phyloP scores from a whole-genome alignment of 2,888 invertebrate genomes.

The Leucoptera coffeella region DNA sequence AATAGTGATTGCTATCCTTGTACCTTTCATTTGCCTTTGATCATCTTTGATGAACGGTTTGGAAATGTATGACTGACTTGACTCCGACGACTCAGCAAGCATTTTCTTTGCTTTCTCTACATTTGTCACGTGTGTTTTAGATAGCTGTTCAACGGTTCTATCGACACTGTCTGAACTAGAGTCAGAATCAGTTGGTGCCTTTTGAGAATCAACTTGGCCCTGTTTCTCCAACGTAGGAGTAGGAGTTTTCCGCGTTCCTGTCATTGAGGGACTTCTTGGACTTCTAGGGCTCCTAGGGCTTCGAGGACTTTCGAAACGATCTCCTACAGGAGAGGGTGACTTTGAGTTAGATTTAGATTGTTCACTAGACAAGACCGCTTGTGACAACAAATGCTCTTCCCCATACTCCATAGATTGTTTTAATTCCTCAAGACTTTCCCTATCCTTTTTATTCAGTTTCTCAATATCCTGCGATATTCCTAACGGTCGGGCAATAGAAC shows the following conservation, averaged over 20 bases:
- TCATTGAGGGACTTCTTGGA: no score
- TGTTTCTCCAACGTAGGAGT: conserved; percentile 60
- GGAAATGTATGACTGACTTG: conserved; percentile 51
- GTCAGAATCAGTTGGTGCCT: conserved; percentile 55
- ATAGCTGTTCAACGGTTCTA: conserved; percentile 38
- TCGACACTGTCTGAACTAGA: conserved; percentile 51
- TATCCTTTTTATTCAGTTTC: conserved; percentile 58
- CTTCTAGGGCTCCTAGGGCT: no score
- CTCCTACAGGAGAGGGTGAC: conserved; percentile 30
- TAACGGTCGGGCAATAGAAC: conserved; percentile 72
- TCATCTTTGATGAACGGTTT: conserved; percentile 37
- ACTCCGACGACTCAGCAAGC: conserved; percentile 51
- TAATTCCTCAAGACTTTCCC: conserved; percentile 53
- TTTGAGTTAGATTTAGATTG: conserved; percentile 40
- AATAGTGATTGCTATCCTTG: conserved; percentile 47
- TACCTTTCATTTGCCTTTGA: conserved; percentile 42
- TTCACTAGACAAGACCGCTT: conserved; percentile 38
- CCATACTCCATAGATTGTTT: conserved; percentile 54
- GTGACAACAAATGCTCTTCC: conserved; percentile 37
- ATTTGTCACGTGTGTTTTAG: no score
- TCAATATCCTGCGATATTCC: conserved; percentile 72
- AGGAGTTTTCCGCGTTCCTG: conserved; percentile 33
- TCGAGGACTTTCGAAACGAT: conserved; percentile 36
- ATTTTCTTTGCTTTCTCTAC: conserved; percentile 43
- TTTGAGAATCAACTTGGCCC: conserved; percentile 46